A percentile compares a stretch with the other conserved stretches of the same genome.
phyloP scores from a whole-genome alignment of 2,113 vertebrate species.

The Pogona vitticeps region DNA sequence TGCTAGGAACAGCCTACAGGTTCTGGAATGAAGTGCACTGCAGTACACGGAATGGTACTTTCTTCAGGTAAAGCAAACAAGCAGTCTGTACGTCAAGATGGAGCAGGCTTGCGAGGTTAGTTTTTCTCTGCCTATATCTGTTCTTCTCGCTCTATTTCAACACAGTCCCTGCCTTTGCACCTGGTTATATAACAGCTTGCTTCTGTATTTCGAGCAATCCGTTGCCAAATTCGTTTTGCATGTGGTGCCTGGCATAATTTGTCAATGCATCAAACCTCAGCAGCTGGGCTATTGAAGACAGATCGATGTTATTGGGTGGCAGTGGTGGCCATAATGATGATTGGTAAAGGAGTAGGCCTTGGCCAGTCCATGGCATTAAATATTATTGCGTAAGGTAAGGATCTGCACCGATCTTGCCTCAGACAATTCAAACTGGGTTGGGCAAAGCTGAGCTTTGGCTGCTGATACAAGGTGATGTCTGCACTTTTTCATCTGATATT shows the following conservation, averaged over 20 bases:
- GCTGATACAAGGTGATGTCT: background rate
- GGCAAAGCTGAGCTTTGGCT: background rate
- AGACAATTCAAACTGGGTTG: background rate
- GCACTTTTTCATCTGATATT: background rate
- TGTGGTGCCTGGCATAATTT: background rate
- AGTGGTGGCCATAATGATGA: background rate
- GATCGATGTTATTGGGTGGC: background rate
- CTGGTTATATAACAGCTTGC: conserved; percentile 5
- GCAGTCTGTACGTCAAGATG: conserved; percentile 55
- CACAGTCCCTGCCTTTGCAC: background rate
- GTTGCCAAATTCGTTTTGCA: background rate
- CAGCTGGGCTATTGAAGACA: background rate
- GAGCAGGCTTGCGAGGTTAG: conserved; percentile 68
- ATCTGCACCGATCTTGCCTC: conserved; percentile 29
- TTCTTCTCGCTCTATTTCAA: background rate
- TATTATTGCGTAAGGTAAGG: background rate
- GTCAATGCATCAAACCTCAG: accelerated
- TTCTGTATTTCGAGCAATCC: background rate
- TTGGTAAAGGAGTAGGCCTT: background rate
- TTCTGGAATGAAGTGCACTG: conserved; percentile 65
- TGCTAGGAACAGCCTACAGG: conserved; percentile 64
- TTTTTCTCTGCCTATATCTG: conserved; percentile 18
- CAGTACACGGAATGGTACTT: conserved; percentile 52
- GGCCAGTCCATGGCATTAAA: background rate
- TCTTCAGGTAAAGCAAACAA: conserved; percentile 65